Percentiles rank a stretch among this genome's conserved stretches.
Evolutionary conservation across 2,113 vertebrate species (phyloP).

Genomic region (Calyptommatus sinebrachiatus): DNA sequence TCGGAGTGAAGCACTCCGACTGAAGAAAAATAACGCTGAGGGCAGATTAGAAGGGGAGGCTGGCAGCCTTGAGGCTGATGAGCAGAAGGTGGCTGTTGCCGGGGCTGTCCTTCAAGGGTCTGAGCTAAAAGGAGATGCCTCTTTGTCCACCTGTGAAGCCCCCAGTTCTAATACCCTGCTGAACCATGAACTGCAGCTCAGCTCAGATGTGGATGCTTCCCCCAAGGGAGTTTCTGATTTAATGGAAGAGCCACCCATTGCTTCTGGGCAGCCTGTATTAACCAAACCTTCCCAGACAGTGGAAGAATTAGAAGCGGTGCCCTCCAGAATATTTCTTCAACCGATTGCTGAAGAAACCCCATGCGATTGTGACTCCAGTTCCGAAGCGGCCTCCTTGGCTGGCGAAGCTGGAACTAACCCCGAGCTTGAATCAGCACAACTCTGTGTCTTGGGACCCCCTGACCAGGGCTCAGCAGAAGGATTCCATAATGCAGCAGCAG

Average conservation of each 20-base stretch:
- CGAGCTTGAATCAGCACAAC: fast-evolving
- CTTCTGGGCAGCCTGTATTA: neutral
- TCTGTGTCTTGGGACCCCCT: neutral
- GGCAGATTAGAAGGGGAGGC: neutral
- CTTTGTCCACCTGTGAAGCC: fast-evolving
- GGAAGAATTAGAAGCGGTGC: slow-evolving; percentile 5
- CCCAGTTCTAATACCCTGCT: fast-evolving
- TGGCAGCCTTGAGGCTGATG: fast-evolving
- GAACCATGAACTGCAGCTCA: slow-evolving; percentile 5
- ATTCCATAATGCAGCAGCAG: neutral
- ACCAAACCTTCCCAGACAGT: fast-evolving
- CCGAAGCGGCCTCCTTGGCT: neutral
- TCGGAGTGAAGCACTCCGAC: neutral
- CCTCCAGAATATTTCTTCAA: slow-evolving; percentile 26
- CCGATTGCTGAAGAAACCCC: slow-evolving; percentile 54
- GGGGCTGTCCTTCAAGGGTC: neutral
- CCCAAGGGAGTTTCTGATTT: neutral
- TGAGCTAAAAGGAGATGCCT: neutral
- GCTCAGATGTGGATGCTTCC: fast-evolving
- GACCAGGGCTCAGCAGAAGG: neutral
- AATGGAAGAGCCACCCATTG: fast-evolving
- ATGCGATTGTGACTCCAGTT: slow-evolving; percentile 52
- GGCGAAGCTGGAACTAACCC: fast-evolving
- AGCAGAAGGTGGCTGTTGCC: neutral
- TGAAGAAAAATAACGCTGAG: neutral